Base-by-base conservation (phyloP, 2,888 invertebrate genomes). In the Noctua comes region DNA sequence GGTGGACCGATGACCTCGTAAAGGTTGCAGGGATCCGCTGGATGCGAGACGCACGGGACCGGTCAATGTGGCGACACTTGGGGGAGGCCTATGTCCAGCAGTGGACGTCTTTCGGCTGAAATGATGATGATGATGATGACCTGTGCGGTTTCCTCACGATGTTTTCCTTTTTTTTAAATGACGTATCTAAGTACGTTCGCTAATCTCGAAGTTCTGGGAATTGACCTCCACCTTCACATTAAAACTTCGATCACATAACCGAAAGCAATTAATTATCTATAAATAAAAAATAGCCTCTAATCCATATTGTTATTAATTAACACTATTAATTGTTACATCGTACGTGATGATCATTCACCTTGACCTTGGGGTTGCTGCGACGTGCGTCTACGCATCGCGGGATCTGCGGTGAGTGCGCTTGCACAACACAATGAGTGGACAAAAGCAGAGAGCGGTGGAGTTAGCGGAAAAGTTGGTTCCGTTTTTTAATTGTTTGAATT, bases 321-420 rank as follows among this genome's bases (percentile, higher is more conserved):
- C 46, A 62, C 27, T 46, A 64, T 66, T 81, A 85, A 83, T 81
- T 85, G 66, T 76, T 48, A 24, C 27, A 51, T 18, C n/a, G 80
- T 81, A 85, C 72, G 69, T 81, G 73, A 68, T 43, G 70, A 57
- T 57, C 54, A 57, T 83, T 76, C 43, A 31, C 82, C 86, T 69
- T 81, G 73, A 73, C 83, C 83, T 81, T 83, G 62, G n/a, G 0
- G 40, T 24, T 1, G 31, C 10, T 65, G 69, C 66, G 69, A 76
- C 73, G 73, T 82, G 83, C 31, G 76, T 16, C 24, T n/a, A 16
- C 57, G 48, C 51, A 27, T 68, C 51, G 48, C 36, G 64, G 8
- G 66, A 48, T 27, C 54, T 27, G 59, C n/a, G 21, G 57, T 31
- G n/a, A 66, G 16, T 51, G n/a, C 16, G 43, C 18, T 82, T 79